Base-by-base conservation (phyloP, 1,140 invertebrate genomes). In the Drosophila sulfurigaster region DNA sequence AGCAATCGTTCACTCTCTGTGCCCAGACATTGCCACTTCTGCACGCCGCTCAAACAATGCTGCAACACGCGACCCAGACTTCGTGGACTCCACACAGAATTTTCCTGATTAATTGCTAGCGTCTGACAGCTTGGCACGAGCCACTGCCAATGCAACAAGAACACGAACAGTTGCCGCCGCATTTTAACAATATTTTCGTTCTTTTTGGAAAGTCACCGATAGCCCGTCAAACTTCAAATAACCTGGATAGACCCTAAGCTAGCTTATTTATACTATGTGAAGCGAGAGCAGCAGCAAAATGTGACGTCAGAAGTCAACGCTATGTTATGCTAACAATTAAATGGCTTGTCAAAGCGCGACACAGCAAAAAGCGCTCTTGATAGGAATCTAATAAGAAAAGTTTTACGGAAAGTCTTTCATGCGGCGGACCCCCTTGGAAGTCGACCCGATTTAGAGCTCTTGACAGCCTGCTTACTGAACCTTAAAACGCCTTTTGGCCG, bases 1-100 rank as follows among this genome's bases (percentile, higher is more conserved):
- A 95, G 72, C 2, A 94, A 87, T 1, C 94, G 92, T n/a, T 95
- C 77, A 0, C 94, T 93, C 16, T 94, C 88, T 35, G 92, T 91
- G 59, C 94, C 94, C 6, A 95, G 69, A 70, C 95, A 95, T 10
- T 95, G 91, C 73, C 94, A 78, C 7, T 91, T 78, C 35, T 92
- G 78, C n/a, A 78, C 57, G 66, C 79, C 46, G 3, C 66, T 56
- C 28, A 94, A 73, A 51, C 94, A 94, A n/a, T 93, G 85, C 20
- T 89, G 82, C 49, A 92, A 43, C 13, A 77, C 11, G 25, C 74
- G 63, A 1, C 88, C 79, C 46, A 92, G 46, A 16, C 56, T 58
- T 8, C 74, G 75, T 0, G 80, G 65, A 46, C 59, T 81, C 75
- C 79, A 89, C 4, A 15, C 63, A 8, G 67, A 74, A 15, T 13